Evolutionary conservation across 2,797 vertebrate species (phyloP).

Genomic region (Halcyon smyrnensis): DNA sequence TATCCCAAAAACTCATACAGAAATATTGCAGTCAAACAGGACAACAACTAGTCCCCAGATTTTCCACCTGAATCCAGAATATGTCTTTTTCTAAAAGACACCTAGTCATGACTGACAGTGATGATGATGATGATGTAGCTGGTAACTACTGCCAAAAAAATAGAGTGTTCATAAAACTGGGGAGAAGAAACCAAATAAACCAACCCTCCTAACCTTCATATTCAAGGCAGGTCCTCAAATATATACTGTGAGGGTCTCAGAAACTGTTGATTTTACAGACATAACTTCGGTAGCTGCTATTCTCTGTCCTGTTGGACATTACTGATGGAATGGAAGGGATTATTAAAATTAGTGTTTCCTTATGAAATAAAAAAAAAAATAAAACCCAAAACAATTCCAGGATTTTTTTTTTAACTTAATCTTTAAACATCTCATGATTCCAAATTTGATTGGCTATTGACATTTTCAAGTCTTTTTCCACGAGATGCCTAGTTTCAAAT

Average conservation of each 20-base stretch:
- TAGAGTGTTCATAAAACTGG: neutral
- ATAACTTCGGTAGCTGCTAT: neutral
- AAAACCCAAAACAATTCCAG: neutral
- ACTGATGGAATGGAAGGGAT: neutral
- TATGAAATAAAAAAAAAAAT: neutral
- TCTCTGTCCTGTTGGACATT: neutral
- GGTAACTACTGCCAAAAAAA: neutral
- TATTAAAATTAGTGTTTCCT: neutral
- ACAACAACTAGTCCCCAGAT: neutral
- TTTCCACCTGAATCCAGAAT: neutral
- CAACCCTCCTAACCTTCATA: neutral
- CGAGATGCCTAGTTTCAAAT: neutral
- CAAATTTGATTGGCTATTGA: neutral
- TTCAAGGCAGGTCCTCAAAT: neutral
- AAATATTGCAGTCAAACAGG: neutral
- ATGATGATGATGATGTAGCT: neutral
- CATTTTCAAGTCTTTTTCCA: neutral
- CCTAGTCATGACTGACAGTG: neutral
- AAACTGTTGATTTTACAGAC: neutral
- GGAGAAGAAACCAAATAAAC: neutral
- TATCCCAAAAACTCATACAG: neutral
- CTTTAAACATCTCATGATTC: neutral
- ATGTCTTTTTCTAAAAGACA: neutral
- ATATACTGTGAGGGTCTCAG: neutral
- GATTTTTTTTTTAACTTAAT: neutral